phyloP scores from a whole-genome alignment of 2,113 vertebrate species.

The Vimba vimba region DNA sequence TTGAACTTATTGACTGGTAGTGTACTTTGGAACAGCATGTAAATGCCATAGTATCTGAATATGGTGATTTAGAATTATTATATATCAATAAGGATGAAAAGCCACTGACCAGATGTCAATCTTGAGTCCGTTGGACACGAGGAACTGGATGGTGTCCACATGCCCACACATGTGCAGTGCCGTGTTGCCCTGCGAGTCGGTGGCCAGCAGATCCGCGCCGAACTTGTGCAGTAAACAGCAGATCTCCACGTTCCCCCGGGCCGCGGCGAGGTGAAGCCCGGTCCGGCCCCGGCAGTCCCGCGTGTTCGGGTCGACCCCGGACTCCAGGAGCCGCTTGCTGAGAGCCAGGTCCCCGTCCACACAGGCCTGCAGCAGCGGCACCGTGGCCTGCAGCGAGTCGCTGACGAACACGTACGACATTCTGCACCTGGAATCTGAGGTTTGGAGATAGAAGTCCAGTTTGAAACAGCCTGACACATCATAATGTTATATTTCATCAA shows the following conservation, averaged over 20 bases:
- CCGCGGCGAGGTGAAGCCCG: conserved; percentile 85
- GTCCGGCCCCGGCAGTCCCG: conserved; percentile 84
- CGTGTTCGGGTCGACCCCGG: conserved; percentile 85
- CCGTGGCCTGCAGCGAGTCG: conserved; percentile 82
- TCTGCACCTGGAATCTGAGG: conserved; percentile 49
- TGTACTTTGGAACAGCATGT: background rate
- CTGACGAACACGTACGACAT: conserved; percentile 89
- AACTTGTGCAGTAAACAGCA: conserved; percentile 86
- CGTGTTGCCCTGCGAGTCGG: conserved; percentile 88
- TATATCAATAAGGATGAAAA: too few species aligned
- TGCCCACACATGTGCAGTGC: conserved; percentile 88
- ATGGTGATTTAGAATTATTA: background rate
- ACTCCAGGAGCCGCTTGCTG: conserved; percentile 83
- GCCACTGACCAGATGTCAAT: conserved; percentile 87
- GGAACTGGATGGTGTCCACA: conserved; percentile 87
- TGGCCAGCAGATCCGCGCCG: conserved; percentile 85
- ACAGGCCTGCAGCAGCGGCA: conserved; percentile 86
- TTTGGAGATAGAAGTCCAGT: background rate
- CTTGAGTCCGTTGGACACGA: conserved; percentile 88
- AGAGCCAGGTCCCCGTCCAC: conserved; percentile 85
- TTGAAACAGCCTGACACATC: background rate
- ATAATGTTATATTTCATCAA: background rate
- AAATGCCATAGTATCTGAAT: background rate
- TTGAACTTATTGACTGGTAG: background rate
- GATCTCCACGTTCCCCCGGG: conserved; percentile 85